Percentiles rank a stretch among this genome's conserved stretches.
These are phyloP conservation scores for Thripadectes ignobilis DNA, from an alignment of 2,797 vertebrate genomes.

Conservation along the genomic window DNA sequence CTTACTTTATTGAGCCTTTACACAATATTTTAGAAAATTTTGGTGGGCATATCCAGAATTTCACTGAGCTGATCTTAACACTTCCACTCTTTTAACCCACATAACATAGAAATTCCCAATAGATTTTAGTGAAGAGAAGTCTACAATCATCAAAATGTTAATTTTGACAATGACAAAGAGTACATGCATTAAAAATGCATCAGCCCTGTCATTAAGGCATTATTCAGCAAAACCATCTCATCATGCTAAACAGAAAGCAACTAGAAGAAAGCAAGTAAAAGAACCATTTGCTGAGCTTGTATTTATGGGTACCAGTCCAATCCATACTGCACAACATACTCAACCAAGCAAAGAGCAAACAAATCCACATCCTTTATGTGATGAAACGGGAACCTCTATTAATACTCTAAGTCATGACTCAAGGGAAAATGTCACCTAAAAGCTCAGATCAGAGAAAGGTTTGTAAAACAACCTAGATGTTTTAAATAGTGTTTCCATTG, in stretches of 20 bases:
- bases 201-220: slow-evolving; percentile 44
- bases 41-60: not conserved
- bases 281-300: slow-evolving; percentile 13
- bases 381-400: slow-evolving; percentile 41
- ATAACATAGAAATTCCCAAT: not conserved
- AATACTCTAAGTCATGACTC: slow-evolving; percentile 35
- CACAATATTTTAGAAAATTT: not conserved
- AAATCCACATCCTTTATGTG: not conserved
- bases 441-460: slow-evolving; percentile 45
- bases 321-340: not conserved
- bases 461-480: slow-evolving; percentile 42
- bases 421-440: slow-evolving; percentile 24
- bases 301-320: not conserved
- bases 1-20: not conserved
- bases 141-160: slow-evolving; percentile 60
- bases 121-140: slow-evolving; percentile 22
- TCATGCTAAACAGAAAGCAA: slow-evolving; percentile 26
- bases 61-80: not conserved
- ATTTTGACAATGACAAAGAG: slow-evolving; percentile 58
- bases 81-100: slow-evolving; percentile 8
- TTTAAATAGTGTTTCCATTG: slow-evolving; percentile 29
- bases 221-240: slow-evolving; percentile 60
- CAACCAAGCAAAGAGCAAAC: slow-evolving; percentile 35
- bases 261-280: slow-evolving; percentile 12
- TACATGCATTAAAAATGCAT: slow-evolving; percentile 52